A percentile compares a stretch with the other conserved stretches of the same genome.
Evolutionary conservation across 2,113 vertebrate species (phyloP).

Genomic region (Arvicanthis niloticus): DNA sequence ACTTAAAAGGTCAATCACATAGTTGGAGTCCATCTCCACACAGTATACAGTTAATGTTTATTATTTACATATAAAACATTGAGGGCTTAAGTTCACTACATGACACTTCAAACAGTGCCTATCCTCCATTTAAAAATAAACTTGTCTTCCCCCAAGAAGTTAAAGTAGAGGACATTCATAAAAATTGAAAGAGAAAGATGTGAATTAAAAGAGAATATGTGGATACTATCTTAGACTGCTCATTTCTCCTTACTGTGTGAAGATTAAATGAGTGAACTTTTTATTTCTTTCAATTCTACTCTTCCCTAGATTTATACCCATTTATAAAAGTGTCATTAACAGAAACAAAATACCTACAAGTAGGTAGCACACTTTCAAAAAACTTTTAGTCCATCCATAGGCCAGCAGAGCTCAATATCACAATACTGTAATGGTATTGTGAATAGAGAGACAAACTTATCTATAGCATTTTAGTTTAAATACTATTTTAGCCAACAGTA

Average conservation of each 20-base stretch:
- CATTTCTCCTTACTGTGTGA: not conserved
- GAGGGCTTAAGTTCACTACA: not conserved
- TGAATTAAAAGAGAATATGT: not conserved
- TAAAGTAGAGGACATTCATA: not conserved
- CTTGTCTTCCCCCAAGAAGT: not conserved
- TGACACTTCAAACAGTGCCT: not conserved
- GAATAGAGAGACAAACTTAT: not conserved
- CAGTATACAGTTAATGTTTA: not conserved
- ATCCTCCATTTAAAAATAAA: not conserved
- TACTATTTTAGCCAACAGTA: not conserved
- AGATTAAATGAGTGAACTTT: not conserved
- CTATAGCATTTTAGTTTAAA: not conserved
- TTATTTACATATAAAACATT: not conserved
- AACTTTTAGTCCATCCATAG: not conserved
- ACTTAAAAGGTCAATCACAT: not conserved
- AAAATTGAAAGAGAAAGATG: not conserved
- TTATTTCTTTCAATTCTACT: not conserved
- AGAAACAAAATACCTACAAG: not conserved
- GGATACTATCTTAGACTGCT: not conserved
- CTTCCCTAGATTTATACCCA: not conserved
- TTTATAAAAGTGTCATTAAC: not conserved
- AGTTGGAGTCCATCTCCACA: not conserved
- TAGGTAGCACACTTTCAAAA: not conserved
- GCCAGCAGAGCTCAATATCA: not conserved
- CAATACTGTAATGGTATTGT: not conserved